A percentile compares a stretch with the other conserved stretches of the same genome.
These are phyloP conservation scores for Scaptomyza montana DNA, from an alignment of 1,140 invertebrate genomes.

Conservation along the genomic window DNA sequence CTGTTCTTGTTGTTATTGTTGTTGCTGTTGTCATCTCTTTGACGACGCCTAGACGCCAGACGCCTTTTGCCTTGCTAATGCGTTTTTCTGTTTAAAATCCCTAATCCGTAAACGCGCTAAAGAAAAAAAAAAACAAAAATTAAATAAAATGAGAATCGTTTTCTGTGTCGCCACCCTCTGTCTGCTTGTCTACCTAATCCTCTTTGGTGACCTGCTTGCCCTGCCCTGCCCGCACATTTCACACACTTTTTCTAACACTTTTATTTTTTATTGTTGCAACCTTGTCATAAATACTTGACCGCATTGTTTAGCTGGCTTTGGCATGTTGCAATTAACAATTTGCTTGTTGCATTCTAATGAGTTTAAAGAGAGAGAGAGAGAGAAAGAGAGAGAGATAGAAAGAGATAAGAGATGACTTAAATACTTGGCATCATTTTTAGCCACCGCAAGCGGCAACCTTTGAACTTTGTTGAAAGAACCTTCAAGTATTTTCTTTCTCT, in stretches of 20 bases:
- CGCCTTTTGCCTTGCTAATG: conserved; percentile 71
- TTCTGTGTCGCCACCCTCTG: conserved; percentile 59
- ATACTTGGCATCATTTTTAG: conserved; percentile 11
- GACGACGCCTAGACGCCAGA: conserved; percentile 36
- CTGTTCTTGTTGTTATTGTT: background rate
- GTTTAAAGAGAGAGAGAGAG: conserved; percentile 43
- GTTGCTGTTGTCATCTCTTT: conserved; percentile 29
- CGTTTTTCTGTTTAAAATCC: conserved; percentile 79
- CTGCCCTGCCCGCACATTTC: conserved; percentile 6
- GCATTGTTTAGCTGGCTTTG: conserved; percentile 64
- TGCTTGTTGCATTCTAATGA: conserved; percentile 65
- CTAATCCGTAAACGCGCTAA: conserved; percentile 77
- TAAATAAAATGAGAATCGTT: conserved; percentile 34
- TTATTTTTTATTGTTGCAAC: conserved; percentile 31
- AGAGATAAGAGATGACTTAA: background rate
- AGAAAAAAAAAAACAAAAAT: conserved; percentile 28
- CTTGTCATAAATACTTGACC: conserved; percentile 81
- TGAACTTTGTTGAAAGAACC: conserved; percentile 38
- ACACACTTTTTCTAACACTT: conserved; percentile 10
- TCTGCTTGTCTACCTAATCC: conserved; percentile 55
- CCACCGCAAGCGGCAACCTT: conserved; percentile 9
- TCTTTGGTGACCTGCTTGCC: background rate
- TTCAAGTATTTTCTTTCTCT: background rate
- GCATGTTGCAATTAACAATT: conserved; percentile 50
- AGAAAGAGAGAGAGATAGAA: conserved; percentile 1